Conservation (phyloP, 1,140 invertebrate genomes). For the Papilio helenus region DNA sequence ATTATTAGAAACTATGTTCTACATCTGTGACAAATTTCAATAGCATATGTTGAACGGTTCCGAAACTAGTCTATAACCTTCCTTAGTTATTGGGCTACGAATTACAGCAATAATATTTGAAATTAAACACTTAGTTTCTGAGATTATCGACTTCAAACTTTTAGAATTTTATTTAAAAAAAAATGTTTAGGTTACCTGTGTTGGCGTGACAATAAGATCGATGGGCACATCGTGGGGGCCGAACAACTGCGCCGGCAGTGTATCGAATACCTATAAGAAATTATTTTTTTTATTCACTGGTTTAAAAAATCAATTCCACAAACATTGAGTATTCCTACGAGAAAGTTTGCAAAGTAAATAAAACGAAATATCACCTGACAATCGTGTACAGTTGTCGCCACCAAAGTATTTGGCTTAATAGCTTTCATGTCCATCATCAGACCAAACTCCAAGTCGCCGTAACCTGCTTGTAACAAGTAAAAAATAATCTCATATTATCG, state of each 20-base stretch:
- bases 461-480: conserved; percentile 71
- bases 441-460: conserved; percentile 92
- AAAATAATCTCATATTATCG: too few species aligned
- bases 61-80: too few species aligned
- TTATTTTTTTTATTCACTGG: conserved; percentile 8
- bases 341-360: too few species aligned
- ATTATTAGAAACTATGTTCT: too few species aligned
- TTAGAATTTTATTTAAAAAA: neutral
- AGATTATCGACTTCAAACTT: neutral
- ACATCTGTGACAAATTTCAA: too few species aligned
- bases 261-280: conserved; percentile 86
- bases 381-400: conserved; percentile 93
- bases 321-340: too few species aligned
- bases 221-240: conserved; percentile 91
- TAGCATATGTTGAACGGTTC: too few species aligned
- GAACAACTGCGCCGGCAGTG: conserved; percentile 88
- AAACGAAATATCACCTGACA: conserved; percentile 84
- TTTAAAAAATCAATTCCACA: too few species aligned
- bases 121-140: too few species aligned
- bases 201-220: conserved; percentile 93
- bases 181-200: conserved; percentile 81
- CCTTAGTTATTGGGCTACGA: too few species aligned
- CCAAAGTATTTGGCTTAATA: conserved; percentile 87
- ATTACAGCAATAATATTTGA: neutral
- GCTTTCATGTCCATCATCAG: conserved; percentile 90